Conservation (phyloP, 2,888 invertebrate species). For the Drosophila fungiperda region DNA sequence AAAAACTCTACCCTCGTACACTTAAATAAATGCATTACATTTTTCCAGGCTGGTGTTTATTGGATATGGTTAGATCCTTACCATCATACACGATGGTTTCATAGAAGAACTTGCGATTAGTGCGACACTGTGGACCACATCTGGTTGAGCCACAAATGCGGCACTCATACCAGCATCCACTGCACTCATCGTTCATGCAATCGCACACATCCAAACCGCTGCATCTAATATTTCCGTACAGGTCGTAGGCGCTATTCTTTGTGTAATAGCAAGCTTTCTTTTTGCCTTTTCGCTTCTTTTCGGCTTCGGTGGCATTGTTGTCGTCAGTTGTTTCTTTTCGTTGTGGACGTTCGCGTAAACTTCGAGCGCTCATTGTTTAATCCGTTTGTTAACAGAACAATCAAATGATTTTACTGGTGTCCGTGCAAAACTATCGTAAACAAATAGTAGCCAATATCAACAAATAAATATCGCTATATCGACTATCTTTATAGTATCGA, state of each 20-base stretch:
- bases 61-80: slow-evolving; percentile 86
- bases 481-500: background rate
- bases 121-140: slow-evolving; percentile 93
- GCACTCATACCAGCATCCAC: slow-evolving; percentile 94
- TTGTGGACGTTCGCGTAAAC: slow-evolving; percentile 64
- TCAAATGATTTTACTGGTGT: background rate
- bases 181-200: slow-evolving; percentile 91
- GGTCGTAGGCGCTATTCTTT: slow-evolving; percentile 87
- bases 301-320: slow-evolving; percentile 86
- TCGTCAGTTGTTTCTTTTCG: slow-evolving; percentile 51
- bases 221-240: slow-evolving; percentile 88
- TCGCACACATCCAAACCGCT: slow-evolving; percentile 92
- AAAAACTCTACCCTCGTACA: background rate
- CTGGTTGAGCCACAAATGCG: slow-evolving; percentile 90
- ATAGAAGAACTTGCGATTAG: slow-evolving; percentile 91
- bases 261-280: slow-evolving; percentile 48
- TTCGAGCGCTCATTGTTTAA: slow-evolving; percentile 51
- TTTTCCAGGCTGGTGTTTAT: slow-evolving; percentile 62
- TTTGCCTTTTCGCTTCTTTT: slow-evolving; percentile 89
- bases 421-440: background rate
- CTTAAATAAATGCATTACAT: slow-evolving; percentile 5
- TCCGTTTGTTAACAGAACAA: background rate
- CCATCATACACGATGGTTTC: slow-evolving; percentile 93
- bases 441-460: background rate
- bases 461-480: slow-evolving; percentile 2